A percentile compares a stretch with the other conserved stretches of the same genome.
Evolutionary conservation across 2,888 invertebrate genomes (phyloP).

Genomic region (Philonicus albiceps): DNA sequence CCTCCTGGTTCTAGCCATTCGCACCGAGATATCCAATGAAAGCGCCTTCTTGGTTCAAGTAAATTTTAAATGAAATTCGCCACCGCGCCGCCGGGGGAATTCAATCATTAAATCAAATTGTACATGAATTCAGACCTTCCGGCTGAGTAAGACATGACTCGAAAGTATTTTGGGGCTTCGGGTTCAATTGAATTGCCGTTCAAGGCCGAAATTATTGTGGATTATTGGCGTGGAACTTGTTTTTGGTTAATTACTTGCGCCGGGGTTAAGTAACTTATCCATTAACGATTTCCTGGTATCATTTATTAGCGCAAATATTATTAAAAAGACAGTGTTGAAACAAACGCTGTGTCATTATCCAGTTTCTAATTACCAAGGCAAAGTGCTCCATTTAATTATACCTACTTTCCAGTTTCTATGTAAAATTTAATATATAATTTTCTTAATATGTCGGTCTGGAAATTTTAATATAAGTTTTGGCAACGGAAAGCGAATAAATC

Average conservation of each 20-base stretch:
- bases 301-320: neutral
- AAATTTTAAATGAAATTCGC: neutral
- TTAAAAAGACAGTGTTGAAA: neutral
- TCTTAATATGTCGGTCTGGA: no score
- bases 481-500: no score
- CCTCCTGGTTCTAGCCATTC: neutral
- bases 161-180: conserved; percentile 2
- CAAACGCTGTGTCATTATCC: neutral
- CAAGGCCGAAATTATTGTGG: conserved; percentile 2
- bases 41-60: neutral
- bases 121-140: conserved; percentile 9
- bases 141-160: conserved; percentile 19
- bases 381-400: neutral
- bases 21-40: neutral
- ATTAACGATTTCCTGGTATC: neutral
- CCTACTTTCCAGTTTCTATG: neutral
- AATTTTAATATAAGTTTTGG: no score
- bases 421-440: neutral
- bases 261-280: neutral
- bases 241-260: neutral
- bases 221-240: neutral
- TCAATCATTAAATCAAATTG: conserved; percentile 6
- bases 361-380: neutral
- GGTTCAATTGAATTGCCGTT: conserved; percentile 15
- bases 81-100: neutral